Percentiles rank a stretch among this genome's conserved stretches.
phyloP scores from a whole-genome alignment of 2,113 vertebrate genomes.

The Chaetops frenatus region DNA sequence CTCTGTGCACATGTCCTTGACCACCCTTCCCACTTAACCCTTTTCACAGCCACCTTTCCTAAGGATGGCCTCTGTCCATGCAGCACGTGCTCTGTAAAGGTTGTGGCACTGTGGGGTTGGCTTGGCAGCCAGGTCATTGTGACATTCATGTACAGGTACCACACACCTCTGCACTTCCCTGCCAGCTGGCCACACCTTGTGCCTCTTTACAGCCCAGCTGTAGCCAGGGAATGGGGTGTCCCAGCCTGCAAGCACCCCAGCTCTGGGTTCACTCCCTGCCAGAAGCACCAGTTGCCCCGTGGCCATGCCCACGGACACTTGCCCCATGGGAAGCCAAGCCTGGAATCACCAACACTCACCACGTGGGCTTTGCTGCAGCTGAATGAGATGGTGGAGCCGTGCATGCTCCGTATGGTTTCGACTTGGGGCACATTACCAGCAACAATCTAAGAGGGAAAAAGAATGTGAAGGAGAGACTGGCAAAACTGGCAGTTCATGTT shows the following conservation, averaged over 20 bases:
- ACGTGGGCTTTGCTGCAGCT: conserved; percentile 76
- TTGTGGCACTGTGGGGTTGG: not conserved
- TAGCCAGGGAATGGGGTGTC: not conserved
- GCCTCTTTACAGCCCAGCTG: not conserved
- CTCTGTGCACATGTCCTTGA: not conserved
- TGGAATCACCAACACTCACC: conserved; percentile 68
- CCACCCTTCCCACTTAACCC: not conserved
- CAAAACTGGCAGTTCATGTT: not conserved
- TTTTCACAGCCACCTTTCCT: not conserved
- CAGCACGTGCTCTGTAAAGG: accelerated
- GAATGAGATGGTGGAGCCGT: conserved; percentile 79
- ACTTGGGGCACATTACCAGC: conserved; percentile 69
- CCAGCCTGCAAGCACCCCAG: not conserved
- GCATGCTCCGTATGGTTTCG: conserved; percentile 72
- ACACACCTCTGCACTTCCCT: not conserved
- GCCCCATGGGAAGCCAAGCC: not conserved
- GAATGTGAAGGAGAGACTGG: not conserved
- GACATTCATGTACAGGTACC: not conserved
- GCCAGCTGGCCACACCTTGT: not conserved
- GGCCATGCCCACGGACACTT: not conserved
- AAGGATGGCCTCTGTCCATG: not conserved
- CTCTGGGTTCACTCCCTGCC: not conserved
- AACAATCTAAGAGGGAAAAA: conserved; percentile 36
- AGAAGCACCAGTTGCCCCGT: accelerated
- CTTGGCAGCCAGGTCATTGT: not conserved